phyloP scores from a whole-genome alignment of 2,888 invertebrate genomes.

The Tuta absoluta region DNA sequence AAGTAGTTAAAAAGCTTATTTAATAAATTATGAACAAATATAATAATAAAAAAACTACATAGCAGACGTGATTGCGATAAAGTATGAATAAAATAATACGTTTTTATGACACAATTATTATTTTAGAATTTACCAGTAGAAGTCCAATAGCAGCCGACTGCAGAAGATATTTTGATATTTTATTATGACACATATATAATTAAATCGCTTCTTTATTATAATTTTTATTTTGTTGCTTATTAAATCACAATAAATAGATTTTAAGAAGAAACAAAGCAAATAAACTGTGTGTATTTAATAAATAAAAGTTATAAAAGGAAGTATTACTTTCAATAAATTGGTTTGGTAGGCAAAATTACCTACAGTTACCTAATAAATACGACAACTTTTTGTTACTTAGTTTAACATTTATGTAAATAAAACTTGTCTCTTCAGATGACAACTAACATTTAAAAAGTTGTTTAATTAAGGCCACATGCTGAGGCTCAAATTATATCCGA shows the following conservation, averaged over 20 bases:
- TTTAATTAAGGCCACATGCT: too few relatives aligned
- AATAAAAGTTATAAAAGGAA: neutral
- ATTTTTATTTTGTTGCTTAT: constrained; percentile 41
- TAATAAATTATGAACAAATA: constrained; percentile 23
- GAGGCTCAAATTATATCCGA: too few relatives aligned
- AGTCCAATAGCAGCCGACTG: constrained; percentile 89
- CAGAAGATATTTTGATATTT: constrained; percentile 74
- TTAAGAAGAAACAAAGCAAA: constrained; percentile 13
- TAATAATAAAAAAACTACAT: constrained; percentile 16
- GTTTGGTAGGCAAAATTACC: neutral
- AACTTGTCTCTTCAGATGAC: too few relatives aligned
- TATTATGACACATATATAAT: constrained; percentile 51
- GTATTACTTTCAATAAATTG: neutral
- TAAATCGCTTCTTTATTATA: constrained; percentile 41
- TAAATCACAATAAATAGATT: constrained; percentile 32
- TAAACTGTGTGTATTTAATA: neutral
- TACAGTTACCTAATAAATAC: constrained; percentile 1
- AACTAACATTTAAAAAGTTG: too few relatives aligned
- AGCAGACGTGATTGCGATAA: constrained; percentile 23
- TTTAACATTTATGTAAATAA: too few relatives aligned
- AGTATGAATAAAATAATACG: constrained; percentile 48
- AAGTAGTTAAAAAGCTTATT: neutral
- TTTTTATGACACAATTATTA: constrained; percentile 54
- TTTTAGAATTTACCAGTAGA: constrained; percentile 84
- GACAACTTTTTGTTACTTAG: neutral